These are phyloP conservation scores for Megaptera novaeangliae DNA, from an alignment of 2,113 vertebrate genomes.

Conservation along the genomic window DNA sequence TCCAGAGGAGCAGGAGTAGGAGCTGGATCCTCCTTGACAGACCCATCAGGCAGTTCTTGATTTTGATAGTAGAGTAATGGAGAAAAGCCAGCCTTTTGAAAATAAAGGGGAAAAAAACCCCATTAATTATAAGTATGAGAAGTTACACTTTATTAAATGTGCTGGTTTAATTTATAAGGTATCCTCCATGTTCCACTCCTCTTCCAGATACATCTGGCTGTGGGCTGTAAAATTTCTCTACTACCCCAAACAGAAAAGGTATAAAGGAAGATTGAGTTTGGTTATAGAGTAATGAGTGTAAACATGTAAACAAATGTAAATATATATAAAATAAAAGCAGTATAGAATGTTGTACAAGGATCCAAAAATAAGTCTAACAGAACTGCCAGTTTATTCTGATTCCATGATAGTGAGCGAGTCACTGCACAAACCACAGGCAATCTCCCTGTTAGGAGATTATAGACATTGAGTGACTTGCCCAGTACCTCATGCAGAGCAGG, in stretches of 20 bases:
- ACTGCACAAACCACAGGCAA: background rate
- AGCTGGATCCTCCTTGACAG: conserved; percentile 15
- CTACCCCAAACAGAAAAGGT: background rate
- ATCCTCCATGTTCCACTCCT: background rate
- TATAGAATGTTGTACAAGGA: background rate
- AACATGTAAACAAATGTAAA: background rate
- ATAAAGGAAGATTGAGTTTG: background rate
- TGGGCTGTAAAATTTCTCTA: background rate
- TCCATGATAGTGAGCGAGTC: background rate
- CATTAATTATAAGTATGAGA: background rate
- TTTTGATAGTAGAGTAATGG: conserved; percentile 87
- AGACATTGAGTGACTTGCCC: background rate
- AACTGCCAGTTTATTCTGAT: background rate
- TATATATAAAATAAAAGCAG: background rate
- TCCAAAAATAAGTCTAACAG: background rate
- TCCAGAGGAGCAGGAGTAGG: background rate
- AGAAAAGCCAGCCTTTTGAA: conserved; percentile 86
- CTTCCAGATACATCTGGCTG: background rate
- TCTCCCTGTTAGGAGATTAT: background rate
- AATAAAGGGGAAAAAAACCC: background rate
- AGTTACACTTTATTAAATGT: background rate
- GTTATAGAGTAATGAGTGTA: background rate
- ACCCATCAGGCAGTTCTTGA: conserved; percentile 56
- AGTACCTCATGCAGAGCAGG: background rate
- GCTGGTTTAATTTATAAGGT: background rate